Percentiles rank a stretch among this genome's conserved stretches.
Conservation (phyloP, 23 tunicate genomes). For the Ascidia mentula region DNA sequence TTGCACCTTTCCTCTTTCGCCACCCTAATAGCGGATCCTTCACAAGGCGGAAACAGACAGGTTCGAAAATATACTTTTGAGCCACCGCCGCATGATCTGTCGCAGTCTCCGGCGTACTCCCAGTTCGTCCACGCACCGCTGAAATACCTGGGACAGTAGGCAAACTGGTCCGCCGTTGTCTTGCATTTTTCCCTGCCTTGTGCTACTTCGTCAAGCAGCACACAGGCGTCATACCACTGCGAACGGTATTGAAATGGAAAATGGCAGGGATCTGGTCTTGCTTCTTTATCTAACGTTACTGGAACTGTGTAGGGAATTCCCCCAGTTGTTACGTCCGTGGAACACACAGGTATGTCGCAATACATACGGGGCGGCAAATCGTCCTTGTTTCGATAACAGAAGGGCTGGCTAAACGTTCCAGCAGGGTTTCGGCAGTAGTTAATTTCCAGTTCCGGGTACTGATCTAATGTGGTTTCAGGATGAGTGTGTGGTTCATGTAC, state of each 20-base stretch:
- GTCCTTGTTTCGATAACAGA: constrained; percentile 48
- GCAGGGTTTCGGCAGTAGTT: constrained; percentile 77
- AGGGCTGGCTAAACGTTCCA: constrained; percentile 30
- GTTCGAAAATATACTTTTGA: constrained; percentile 25
- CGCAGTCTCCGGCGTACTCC: constrained; percentile 57
- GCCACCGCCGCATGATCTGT: constrained; percentile 61
- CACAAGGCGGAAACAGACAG: constrained; percentile 64
- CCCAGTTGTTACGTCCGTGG: constrained; percentile 7
- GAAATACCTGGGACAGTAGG: constrained; percentile 60
- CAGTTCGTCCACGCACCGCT: constrained; percentile 74
- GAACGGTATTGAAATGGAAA: constrained; percentile 14
- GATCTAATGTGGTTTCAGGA: background rate
- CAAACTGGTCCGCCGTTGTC: background rate
- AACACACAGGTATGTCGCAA: constrained; percentile 63
- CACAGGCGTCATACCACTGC: constrained; percentile 19
- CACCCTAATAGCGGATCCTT: constrained; percentile 32
- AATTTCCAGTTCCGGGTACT: constrained; percentile 28
- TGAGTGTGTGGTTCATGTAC: constrained; percentile 22
- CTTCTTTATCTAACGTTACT: background rate
- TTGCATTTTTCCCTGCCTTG: constrained; percentile 37
- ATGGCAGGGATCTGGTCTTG: background rate
- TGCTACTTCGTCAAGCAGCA: background rate
- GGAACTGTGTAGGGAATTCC: constrained; percentile 74
- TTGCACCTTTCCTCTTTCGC: constrained; percentile 44
- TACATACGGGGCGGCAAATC: constrained; percentile 41